Evolutionary conservation across 2,888 invertebrate genomes (phyloP), one percentile per base, ranked within the genome.

Genomic region (Copidosoma aretas): DNA sequence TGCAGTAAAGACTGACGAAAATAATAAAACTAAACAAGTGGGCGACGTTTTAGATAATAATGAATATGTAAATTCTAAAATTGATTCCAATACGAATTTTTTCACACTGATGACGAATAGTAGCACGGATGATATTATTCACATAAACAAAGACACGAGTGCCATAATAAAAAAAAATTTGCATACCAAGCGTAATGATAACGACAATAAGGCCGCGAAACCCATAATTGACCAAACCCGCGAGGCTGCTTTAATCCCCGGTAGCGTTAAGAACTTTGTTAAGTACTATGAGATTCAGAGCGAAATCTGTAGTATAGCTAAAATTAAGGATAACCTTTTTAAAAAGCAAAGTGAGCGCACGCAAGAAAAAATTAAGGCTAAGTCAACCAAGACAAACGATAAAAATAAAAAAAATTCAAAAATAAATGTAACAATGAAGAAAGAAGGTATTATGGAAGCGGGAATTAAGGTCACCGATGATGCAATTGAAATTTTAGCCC

Each of bases 241-340:
- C 68, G 77, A 80, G 71, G 73, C 74, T 71, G 76, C 77, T 73
- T 75, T 81, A 77, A 74, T 75, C 70, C 81, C 82, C 57, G 82
- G 82, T 80, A 83, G 80, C 74, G 82, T 83, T 79, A 81, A 76
- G 67, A 83, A 74, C 73, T 82, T 81, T 72, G 78, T 83, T 71
- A 77, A 80, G 68, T 79, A 81, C 72, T 83, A 82, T 73, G 83
- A 83, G 74, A 77, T 81, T 72, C 76, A 77, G 63, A 72, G 68
- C 43, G 75, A 78, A 73, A 76, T 73, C 68, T 76, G 72, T 69
- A 72, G 63, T 73, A 72, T 77, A 77, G 75, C 77, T 75, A 78
- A 77, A 74, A 72, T 72, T 76, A 78, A 75, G 67, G 76, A 77
- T 75, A 76, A 74, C 60, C 64, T 75, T 73, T 75, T 72, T 72